Evolutionary conservation across 1,140 invertebrate species (phyloP), one percentile per base, ranked within the genome.

Genomic region (Drosophila erecta): DNA sequence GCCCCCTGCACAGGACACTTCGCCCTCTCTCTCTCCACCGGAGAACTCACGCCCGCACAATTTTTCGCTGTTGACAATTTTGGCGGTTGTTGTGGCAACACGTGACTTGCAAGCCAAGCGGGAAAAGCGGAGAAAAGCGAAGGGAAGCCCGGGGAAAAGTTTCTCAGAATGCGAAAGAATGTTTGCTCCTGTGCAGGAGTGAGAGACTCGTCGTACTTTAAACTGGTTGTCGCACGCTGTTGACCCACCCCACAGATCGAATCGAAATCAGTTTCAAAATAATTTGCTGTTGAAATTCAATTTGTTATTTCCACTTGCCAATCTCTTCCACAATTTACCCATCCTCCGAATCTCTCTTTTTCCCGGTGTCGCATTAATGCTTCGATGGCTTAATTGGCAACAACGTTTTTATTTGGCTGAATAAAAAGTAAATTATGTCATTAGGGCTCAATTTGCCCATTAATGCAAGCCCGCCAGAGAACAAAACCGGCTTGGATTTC

Each of bases 201-300:
- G 4, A 59, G 62, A 64, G 70, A 69, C 30, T 10, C 30, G 30
- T 30, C 30, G 30, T 30, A 30, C 76, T 83, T 78, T 85, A 86
- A 81, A 81, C 79, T 76, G 75, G 73, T 69, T 72, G 72, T 40
- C 49, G 17, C 37, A 35, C 37, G 35, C 73, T 53, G 38, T 67
- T 76, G 70, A 57, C 59, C 78, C 66, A 51, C 73, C 76, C 74
- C 78, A 62, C 49, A 62, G 81, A 86, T 87, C 83, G 67, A 85
- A 89, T 89, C 89, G 84, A 89, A 89, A 89, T 89, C 84, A 89
- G 84, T 89, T 89, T 84, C 84, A 89, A 87, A 89, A 89, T 89
- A 89, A 89, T 89, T 89, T 72, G 73, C 69, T 69, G 77, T 70
- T 78, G 85, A 89, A 89, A 89, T 89, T 89, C 84, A 89, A 89